Conservation (phyloP, 2,113 vertebrate species). For the Psilopsiagon aymara region DNA sequence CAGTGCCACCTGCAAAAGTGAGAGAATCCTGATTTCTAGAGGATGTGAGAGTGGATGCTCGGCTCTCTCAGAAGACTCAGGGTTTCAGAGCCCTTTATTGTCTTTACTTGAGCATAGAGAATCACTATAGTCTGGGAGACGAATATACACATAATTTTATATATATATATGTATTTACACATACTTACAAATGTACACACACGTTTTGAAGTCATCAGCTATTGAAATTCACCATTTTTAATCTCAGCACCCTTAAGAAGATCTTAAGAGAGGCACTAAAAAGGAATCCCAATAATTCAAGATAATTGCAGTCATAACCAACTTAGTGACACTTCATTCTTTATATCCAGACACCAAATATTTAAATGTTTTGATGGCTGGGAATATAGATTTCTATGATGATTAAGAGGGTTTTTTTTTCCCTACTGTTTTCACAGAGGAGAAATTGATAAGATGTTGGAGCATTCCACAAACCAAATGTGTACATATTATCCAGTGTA, state of each 20-base stretch:
- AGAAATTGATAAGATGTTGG: neutral
- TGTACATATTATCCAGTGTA: conserved; percentile 62
- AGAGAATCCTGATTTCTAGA: neutral
- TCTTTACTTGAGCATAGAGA: neutral
- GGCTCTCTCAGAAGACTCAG: neutral
- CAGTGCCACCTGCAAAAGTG: neutral
- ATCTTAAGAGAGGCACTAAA: neutral
- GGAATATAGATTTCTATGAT: conserved; percentile 27
- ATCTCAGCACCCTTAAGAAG: neutral
- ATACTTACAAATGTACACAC: neutral
- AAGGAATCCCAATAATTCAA: neutral
- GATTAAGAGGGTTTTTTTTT: conserved; percentile 24
- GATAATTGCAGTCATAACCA: neutral
- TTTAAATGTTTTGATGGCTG: neutral
- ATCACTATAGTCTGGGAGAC: neutral
- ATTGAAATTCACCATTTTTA: neutral
- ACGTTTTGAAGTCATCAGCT: neutral
- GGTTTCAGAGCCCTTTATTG: neutral
- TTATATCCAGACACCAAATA: neutral
- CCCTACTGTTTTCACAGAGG: neutral
- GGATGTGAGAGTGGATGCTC: neutral
- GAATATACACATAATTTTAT: neutral
- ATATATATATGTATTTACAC: neutral
- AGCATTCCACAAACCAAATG: conserved; percentile 63
- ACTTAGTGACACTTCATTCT: neutral